Evolutionary conservation across 2,113 vertebrate genomes (phyloP).

Genomic region (Tragulus kanchil): DNA sequence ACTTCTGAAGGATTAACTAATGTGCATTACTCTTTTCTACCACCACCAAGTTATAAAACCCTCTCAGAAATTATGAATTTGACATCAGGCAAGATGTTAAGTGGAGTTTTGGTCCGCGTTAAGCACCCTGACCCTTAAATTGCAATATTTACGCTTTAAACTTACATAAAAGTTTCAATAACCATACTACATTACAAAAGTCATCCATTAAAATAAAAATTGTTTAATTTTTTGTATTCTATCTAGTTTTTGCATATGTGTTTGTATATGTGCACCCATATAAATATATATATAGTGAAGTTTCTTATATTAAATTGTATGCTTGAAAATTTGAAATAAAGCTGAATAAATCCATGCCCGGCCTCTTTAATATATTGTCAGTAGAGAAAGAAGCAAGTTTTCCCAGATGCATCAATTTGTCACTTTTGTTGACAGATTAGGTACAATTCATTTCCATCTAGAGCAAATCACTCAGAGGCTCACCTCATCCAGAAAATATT

Average conservation of each 20-base stretch:
- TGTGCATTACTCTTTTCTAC: not conserved
- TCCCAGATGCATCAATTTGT: conserved; percentile 80
- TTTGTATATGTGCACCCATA: conserved; percentile 51
- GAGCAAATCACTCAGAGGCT: conserved; percentile 63
- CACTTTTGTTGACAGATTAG: conserved; percentile 78
- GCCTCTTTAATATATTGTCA: conserved; percentile 74
- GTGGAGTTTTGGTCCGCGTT: not conserved
- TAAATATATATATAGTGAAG: conserved; percentile 72
- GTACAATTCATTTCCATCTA: conserved; percentile 83
- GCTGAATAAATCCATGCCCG: conserved; percentile 67
- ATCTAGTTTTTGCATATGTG: not conserved
- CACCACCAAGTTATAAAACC: not conserved
- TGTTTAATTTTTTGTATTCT: too few relatives aligned
- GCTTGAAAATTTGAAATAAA: conserved; percentile 78
- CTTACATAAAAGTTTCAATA: not conserved
- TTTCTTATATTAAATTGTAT: conserved; percentile 82
- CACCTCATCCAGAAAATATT: conserved; percentile 74
- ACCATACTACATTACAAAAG: not conserved
- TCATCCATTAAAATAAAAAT: not conserved
- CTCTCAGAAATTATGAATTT: not conserved
- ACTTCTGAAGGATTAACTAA: not conserved
- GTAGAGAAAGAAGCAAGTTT: conserved; percentile 70
- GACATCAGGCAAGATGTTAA: not conserved
- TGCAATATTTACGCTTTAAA: not conserved
- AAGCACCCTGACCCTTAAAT: not conserved